A percentile compares a stretch with the other conserved stretches of the same genome.
Evolutionary conservation across 2,113 vertebrate genomes (phyloP).

Genomic region (Columba livia): DNA sequence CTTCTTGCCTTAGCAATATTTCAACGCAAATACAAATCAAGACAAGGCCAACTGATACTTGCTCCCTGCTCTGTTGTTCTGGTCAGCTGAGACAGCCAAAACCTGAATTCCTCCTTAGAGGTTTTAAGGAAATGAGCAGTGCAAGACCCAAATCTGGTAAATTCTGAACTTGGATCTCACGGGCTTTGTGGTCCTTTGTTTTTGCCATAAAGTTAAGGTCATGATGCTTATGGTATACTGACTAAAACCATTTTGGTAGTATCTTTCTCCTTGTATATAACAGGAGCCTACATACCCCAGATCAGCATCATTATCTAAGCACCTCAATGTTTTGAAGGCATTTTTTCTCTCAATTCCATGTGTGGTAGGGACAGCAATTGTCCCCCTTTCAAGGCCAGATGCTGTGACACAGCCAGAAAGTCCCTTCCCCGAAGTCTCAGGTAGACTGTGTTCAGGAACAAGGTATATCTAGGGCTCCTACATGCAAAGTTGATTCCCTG

Average conservation of each 20-base stretch:
- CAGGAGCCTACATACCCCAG: neutral
- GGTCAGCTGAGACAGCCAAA: neutral
- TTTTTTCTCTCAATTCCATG: neutral
- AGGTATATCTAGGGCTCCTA: neutral
- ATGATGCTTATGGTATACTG: neutral
- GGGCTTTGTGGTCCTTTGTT: neutral
- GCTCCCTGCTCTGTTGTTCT: neutral
- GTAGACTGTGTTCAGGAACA: neutral
- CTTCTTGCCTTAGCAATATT: constrained; percentile 6
- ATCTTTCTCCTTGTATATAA: neutral
- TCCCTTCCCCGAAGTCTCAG: neutral
- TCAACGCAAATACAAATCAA: neutral
- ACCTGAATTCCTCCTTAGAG: neutral
- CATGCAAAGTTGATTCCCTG: fast-evolving
- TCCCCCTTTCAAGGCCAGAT: neutral
- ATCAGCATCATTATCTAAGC: neutral
- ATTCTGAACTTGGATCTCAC: neutral
- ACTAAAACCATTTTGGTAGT: neutral
- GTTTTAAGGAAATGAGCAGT: neutral
- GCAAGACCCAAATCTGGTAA: neutral
- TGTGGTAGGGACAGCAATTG: neutral
- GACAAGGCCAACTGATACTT: neutral
- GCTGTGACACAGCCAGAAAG: neutral
- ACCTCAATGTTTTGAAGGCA: neutral
- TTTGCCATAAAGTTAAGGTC: neutral